phyloP scores from a whole-genome alignment of 1,140 invertebrate genomes.

The Nasonia giraulti region DNA sequence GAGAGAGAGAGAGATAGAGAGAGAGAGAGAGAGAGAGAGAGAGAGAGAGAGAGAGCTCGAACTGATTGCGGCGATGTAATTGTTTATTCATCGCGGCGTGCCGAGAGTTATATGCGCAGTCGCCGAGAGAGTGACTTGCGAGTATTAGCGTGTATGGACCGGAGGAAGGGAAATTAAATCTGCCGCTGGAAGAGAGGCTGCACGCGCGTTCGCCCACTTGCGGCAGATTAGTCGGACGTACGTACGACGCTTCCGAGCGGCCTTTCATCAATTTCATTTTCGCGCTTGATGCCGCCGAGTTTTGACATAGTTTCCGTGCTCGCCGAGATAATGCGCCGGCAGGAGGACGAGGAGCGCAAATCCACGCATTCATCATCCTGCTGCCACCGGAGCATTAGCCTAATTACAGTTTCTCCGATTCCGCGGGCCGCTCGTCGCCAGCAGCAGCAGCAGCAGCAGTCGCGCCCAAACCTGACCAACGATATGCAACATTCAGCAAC shows the following conservation, averaged over 20 bases:
- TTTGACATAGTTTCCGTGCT: too few relatives aligned
- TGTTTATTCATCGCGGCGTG: conserved; percentile 48
- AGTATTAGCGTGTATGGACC: background rate
- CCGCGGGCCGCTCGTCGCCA: background rate
- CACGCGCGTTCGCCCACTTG: background rate
- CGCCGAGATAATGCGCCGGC: too few relatives aligned
- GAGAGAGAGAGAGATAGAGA: too few relatives aligned
- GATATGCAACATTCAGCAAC: background rate
- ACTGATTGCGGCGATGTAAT: conserved; percentile 45
- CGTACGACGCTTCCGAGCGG: background rate
- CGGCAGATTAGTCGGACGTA: background rate
- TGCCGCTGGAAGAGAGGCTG: background rate
- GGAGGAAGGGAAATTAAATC: background rate
- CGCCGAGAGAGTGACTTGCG: background rate
- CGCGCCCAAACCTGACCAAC: conserved; percentile 7
- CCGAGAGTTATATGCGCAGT: too few relatives aligned
- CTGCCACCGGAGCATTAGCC: background rate
- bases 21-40: background rate
- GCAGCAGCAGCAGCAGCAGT: background rate
- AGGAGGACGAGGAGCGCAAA: too few relatives aligned
- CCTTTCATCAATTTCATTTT: background rate
- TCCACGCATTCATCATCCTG: conserved; percentile 2
- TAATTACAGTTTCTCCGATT: conserved; percentile 2
- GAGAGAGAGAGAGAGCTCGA: background rate
- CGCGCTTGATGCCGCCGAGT: background rate